Evolutionary conservation across 2,113 vertebrate genomes (phyloP).

Genomic region (Eptesicus fuscus): DNA sequence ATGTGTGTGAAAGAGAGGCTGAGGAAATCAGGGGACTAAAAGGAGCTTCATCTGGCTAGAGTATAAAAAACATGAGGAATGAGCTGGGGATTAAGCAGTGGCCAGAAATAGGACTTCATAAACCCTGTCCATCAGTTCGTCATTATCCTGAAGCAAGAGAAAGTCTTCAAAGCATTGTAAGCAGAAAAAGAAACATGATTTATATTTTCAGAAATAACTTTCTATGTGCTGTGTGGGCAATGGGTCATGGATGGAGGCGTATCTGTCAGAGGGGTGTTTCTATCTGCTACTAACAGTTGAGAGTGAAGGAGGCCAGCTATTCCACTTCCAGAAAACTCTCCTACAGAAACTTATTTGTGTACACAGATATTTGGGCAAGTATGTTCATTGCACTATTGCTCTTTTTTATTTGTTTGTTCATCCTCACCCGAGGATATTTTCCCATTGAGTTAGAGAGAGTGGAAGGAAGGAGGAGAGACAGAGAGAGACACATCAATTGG

Average conservation of each 20-base stretch:
- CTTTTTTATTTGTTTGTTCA: too few relatives aligned
- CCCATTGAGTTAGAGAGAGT: too few relatives aligned
- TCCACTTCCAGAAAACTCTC: neutral
- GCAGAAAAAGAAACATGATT: neutral
- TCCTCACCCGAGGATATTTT: too few relatives aligned
- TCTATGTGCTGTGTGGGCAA: neutral
- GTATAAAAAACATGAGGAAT: neutral
- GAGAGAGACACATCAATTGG: too few relatives aligned
- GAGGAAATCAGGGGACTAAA: neutral
- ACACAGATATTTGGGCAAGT: neutral
- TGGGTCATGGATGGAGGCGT: neutral
- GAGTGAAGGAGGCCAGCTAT: neutral
- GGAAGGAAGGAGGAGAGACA: too few relatives aligned
- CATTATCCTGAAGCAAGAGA: neutral
- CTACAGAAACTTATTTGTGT: neutral
- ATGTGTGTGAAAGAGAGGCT: neutral
- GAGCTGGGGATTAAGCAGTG: neutral
- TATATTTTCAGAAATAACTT: constrained; percentile 23
- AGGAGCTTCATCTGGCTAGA: neutral
- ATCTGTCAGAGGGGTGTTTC: neutral
- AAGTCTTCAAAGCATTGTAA: neutral
- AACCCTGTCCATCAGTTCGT: neutral
- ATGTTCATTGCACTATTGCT: neutral
- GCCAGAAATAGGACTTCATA: neutral
- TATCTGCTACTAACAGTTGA: neutral